Conservation (phyloP, 2,113 vertebrate genomes). For the Cisticola juncidis region DNA sequence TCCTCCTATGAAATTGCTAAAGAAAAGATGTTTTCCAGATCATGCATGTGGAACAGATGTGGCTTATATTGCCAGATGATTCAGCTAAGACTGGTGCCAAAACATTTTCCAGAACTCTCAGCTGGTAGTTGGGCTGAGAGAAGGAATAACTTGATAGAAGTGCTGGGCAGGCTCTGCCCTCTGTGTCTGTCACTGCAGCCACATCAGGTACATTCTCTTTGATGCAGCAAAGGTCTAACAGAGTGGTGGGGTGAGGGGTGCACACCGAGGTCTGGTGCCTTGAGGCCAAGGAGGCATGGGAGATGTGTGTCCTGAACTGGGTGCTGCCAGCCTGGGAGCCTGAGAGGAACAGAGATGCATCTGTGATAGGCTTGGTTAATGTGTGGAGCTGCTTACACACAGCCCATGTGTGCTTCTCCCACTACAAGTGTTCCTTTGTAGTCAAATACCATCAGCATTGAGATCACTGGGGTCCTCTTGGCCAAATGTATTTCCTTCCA, state of each 20-base stretch:
- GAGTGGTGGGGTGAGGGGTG: not conserved
- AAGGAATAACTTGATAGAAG: not conserved
- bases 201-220: not conserved
- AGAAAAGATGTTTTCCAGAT: slow-evolving; percentile 29
- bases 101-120: not conserved
- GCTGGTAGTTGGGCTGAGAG: not conserved
- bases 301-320: not conserved
- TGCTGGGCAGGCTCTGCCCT: not conserved
- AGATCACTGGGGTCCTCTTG: slow-evolving; percentile 4
- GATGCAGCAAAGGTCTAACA: not conserved
- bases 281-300: not conserved
- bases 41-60: slow-evolving; percentile 25
- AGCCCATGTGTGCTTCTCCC: not conserved
- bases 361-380: not conserved
- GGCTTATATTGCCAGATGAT: slow-evolving; percentile 15
- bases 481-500: slow-evolving; percentile 36
- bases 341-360: not conserved
- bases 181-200: not conserved
- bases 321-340: not conserved
- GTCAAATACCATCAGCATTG: not conserved
- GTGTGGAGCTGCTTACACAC: not conserved
- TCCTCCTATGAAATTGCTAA: slow-evolving; percentile 29
- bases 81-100: slow-evolving; percentile 23
- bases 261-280: not conserved
- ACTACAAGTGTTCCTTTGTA: not conserved